phyloP scores from a whole-genome alignment of 2,113 vertebrate species.

The Cephalopholis sonnerati region DNA sequence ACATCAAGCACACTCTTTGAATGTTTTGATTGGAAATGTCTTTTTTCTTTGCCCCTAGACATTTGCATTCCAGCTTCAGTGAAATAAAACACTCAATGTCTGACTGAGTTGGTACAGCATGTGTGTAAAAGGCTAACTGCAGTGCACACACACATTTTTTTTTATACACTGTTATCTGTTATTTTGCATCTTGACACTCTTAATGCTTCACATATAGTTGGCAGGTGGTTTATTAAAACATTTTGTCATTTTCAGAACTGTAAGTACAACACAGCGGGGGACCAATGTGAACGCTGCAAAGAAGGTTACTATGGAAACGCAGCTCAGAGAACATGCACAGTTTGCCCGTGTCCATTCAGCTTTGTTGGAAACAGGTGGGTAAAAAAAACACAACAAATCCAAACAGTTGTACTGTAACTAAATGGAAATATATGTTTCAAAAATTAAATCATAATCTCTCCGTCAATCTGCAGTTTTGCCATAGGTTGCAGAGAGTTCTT shows the following conservation, averaged over 20 bases:
- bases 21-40: background rate
- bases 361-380: slow-evolving; percentile 87
- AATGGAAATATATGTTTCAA: background rate
- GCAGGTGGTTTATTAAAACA: slow-evolving; percentile 13
- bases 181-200: background rate
- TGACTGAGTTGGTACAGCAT: background rate
- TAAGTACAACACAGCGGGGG: slow-evolving; percentile 89
- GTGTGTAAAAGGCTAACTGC: background rate
- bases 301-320: slow-evolving; percentile 91
- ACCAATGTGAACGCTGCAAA: slow-evolving; percentile 91
- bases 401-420: slow-evolving; percentile 5
- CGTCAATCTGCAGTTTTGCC: slow-evolving; percentile 88
- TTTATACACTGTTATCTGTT: background rate
- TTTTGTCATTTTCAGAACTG: slow-evolving; percentile 87
- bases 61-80: slow-evolving; percentile 13
- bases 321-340: slow-evolving; percentile 82
- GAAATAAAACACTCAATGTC: slow-evolving; percentile 21
- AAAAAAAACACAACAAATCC: background rate
- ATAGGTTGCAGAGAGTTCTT: slow-evolving; percentile 86
- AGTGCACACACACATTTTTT: background rate
- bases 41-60: slow-evolving; percentile 5
- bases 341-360: slow-evolving; percentile 89
- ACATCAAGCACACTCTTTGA: slow-evolving; percentile 21
- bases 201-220: background rate
- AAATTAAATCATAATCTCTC: background rate